phyloP scores from a whole-genome alignment of 2,113 vertebrate genomes.

The Erpornis zantholeuca region DNA sequence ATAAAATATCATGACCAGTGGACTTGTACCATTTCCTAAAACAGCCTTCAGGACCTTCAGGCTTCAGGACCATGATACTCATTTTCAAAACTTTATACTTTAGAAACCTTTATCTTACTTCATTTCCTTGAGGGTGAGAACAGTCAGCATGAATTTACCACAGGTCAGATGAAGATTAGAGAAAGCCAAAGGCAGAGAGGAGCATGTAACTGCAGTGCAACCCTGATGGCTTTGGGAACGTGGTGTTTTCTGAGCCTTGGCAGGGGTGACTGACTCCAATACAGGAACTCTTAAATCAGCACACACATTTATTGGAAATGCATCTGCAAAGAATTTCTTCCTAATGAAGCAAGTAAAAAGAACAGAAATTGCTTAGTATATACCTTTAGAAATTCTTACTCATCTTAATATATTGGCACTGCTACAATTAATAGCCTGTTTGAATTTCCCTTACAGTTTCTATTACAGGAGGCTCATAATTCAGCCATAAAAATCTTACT shows the following conservation, averaged over 20 bases:
- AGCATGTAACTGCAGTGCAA: background rate
- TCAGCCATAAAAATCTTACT: conserved; percentile 47
- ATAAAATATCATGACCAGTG: background rate
- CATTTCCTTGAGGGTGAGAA: conserved; percentile 23
- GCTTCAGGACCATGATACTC: background rate
- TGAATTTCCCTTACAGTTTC: conserved; percentile 65
- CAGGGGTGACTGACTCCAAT: background rate
- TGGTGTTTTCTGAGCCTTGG: conserved; percentile 1
- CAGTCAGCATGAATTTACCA: conserved; percentile 24
- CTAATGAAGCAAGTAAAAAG: conserved; percentile 51
- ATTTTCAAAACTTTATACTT: conserved; percentile 15
- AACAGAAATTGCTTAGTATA: conserved; percentile 58
- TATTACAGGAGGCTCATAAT: conserved; percentile 59
- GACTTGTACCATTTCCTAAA: background rate
- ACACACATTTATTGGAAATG: conserved; percentile 14
- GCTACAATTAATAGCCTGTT: conserved; percentile 65
- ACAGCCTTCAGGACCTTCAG: background rate
- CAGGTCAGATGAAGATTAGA: conserved; percentile 27
- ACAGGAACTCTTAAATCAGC: conserved; percentile 21
- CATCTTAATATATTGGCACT: conserved; percentile 53
- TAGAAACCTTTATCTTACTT: conserved; percentile 22
- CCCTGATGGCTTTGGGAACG: background rate
- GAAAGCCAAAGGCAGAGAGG: background rate
- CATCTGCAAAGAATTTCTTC: conserved; percentile 37
- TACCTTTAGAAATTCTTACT: conserved; percentile 57